These are phyloP conservation scores for Noctua comes DNA, from an alignment of 2,888 invertebrate species.

Conservation along the genomic window DNA sequence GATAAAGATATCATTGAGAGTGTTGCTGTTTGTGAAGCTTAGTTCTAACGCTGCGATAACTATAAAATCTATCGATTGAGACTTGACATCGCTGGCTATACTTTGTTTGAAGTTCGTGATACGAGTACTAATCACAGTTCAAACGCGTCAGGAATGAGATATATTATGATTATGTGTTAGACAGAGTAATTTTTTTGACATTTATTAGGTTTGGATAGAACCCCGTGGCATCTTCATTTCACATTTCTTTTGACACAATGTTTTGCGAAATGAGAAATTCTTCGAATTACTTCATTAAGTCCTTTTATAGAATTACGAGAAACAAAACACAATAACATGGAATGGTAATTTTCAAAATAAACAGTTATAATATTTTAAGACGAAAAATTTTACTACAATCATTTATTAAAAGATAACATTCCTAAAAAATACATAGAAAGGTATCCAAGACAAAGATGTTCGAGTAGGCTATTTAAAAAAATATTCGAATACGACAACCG, in stretches of 20 bases:
- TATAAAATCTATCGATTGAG: slow-evolving; percentile 12
- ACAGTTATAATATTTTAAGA: neutral
- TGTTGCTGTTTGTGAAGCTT: neutral
- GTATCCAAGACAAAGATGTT: neutral
- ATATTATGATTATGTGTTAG: neutral
- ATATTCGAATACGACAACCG: neutral
- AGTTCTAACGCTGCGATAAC: neutral
- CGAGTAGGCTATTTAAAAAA: neutral
- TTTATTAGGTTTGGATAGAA: slow-evolving; percentile 16
- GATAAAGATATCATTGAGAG: neutral
- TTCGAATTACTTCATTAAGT: slow-evolving; percentile 11
- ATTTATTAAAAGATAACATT: neutral
- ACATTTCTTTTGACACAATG: slow-evolving; percentile 10
- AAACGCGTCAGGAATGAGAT: slow-evolving; percentile 4
- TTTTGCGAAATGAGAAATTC: slow-evolving; percentile 29
- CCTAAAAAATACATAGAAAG: neutral
- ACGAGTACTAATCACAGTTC: neutral
- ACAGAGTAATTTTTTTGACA: neutral
- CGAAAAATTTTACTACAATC: neutral
- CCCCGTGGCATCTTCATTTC: neutral
- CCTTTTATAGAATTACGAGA: neutral
- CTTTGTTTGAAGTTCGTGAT: neutral
- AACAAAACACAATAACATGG: neutral
- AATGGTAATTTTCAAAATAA: slow-evolving; percentile 9
- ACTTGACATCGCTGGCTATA: neutral